A percentile compares a stretch with the other conserved stretches of the same genome.
Conservation (phyloP, 2,888 invertebrate genomes). For the Zootermopsis nevadensis region DNA sequence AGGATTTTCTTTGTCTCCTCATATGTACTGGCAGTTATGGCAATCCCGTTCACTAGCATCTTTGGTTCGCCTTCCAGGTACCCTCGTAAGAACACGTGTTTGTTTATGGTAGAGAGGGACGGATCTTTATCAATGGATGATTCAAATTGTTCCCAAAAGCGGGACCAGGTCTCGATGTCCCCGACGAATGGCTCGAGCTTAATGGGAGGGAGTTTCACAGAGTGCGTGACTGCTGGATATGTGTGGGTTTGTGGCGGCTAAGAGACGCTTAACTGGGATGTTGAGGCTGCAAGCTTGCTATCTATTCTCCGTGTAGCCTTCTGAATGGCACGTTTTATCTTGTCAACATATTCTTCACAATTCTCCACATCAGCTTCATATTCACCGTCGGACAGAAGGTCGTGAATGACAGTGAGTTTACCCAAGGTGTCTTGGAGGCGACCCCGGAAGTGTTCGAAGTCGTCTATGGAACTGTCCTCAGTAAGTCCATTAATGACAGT, state of each 20-base stretch:
- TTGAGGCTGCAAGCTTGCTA: too few relatives aligned
- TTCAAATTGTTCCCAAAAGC: constrained; percentile 24
- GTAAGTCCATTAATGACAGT: background rate
- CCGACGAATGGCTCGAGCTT: background rate
- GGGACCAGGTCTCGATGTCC: background rate
- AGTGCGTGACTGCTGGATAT: background rate
- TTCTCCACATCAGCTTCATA: background rate
- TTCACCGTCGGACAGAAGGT: background rate
- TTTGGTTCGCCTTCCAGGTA: constrained; percentile 31
- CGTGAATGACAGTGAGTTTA: background rate
- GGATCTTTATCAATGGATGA: constrained; percentile 1
- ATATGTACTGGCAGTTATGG: background rate
- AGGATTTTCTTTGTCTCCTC: constrained; percentile 16
- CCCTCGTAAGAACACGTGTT: constrained; percentile 8
- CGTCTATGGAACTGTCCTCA: background rate
- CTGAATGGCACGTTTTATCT: too few relatives aligned
- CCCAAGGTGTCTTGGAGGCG: constrained; percentile 3
- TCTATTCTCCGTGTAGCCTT: too few relatives aligned
- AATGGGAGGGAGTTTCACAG: background rate
- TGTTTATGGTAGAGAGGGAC: constrained; percentile 26
- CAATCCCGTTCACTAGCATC: constrained; percentile 24
- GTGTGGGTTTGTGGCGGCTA: too few relatives aligned
- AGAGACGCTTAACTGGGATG: too few relatives aligned
- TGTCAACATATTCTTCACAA: too few relatives aligned
- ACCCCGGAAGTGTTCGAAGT: background rate